phyloP scores from a whole-genome alignment of 2,113 vertebrate species.

The Labrus mixtus region DNA sequence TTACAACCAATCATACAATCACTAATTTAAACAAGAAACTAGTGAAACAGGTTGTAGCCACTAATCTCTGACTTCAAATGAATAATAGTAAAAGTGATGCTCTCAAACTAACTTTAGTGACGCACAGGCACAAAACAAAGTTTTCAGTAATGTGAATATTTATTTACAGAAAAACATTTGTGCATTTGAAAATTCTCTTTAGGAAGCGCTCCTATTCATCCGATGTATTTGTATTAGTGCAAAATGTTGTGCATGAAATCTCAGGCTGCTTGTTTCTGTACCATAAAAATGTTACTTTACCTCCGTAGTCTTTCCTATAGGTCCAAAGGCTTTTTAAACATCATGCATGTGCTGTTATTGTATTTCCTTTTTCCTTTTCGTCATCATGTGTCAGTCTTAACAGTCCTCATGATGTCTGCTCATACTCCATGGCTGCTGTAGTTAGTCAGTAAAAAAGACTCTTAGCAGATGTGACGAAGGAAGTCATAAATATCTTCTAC shows the following conservation, averaged over 20 bases:
- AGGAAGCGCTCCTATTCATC: background rate
- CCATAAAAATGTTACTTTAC: slow-evolving; percentile 40
- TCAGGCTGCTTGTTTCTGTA: slow-evolving; percentile 45
- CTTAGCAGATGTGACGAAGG: background rate
- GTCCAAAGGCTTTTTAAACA: slow-evolving; percentile 27
- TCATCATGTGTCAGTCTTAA: slow-evolving; percentile 3
- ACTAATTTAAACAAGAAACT: background rate
- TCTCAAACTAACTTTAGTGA: background rate
- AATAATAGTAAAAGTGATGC: background rate
- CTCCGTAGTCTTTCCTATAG: slow-evolving; percentile 3
- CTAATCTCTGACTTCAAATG: background rate
- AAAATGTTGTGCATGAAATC: slow-evolving; percentile 54
- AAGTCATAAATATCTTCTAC: slow-evolving; percentile 19
- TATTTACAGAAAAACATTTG: slow-evolving; percentile 21
- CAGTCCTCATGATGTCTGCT: slow-evolving; percentile 2
- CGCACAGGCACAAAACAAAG: background rate
- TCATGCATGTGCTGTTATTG: background rate
- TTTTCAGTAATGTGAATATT: slow-evolving; percentile 20
- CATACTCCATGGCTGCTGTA: background rate
- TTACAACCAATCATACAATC: too few species aligned
- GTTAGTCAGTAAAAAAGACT: background rate
- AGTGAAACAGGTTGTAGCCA: background rate
- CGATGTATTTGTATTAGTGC: slow-evolving; percentile 53
- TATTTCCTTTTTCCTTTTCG: slow-evolving; percentile 15
- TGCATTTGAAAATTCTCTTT: background rate